Conservation (phyloP, 2,888 invertebrate species). For the Ennomos fuscantarius region DNA sequence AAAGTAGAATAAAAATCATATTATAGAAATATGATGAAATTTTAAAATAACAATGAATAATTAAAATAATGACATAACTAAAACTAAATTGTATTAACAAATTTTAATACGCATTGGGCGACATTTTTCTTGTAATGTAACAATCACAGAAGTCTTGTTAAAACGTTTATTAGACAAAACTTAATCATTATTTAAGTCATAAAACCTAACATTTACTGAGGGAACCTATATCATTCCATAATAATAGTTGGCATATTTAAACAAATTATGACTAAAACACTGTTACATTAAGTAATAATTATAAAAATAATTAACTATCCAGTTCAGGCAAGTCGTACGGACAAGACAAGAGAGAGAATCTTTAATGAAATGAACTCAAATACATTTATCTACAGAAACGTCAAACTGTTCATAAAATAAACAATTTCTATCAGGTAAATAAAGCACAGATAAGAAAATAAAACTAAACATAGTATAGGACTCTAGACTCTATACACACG, state of each 20-base stretch:
- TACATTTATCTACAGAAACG: neutral
- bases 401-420: no score
- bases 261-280: conserved; percentile 54
- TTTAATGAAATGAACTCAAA: conserved; percentile 10
- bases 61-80: conserved; percentile 45
- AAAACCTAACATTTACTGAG: conserved; percentile 52
- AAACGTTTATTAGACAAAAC: conserved; percentile 45
- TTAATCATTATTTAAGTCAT: conserved; percentile 40
- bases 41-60: conserved; percentile 25
- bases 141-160: conserved; percentile 67
- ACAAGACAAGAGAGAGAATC: conserved; percentile 36
- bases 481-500: no score
- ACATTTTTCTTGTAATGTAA: conserved; percentile 45
- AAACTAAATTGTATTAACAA: conserved; percentile 53
- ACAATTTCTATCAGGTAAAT: neutral
- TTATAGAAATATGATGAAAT: conserved; percentile 3
- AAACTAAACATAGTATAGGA: no score
- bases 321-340: conserved; percentile 62
- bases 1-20: conserved; percentile 9
- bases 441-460: no score
- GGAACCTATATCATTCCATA: conserved; percentile 26
- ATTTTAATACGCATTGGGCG: conserved; percentile 52
- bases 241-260: conserved; percentile 10
- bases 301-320: conserved; percentile 55
- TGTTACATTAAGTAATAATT: conserved; percentile 47